Conservation (phyloP, 1,140 invertebrate genomes). For the Saxidomus purpurata region DNA sequence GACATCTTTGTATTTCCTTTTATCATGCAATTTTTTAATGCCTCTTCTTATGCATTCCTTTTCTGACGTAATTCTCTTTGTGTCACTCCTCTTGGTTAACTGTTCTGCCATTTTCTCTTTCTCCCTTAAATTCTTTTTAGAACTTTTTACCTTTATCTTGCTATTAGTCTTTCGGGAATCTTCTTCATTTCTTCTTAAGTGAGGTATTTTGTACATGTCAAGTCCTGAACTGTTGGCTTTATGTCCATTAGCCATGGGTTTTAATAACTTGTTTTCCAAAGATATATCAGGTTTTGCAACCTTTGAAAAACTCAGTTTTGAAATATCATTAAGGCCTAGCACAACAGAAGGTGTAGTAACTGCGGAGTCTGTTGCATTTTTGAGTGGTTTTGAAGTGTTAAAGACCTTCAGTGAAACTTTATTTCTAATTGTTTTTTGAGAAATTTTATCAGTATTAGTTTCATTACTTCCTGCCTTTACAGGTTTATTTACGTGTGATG, state of each 20-base stretch:
- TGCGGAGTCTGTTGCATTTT: too few species aligned
- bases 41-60: too few species aligned
- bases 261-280: conserved; percentile 4
- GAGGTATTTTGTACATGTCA: background rate
- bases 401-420: too few species aligned
- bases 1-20: background rate
- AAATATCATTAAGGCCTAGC: too few species aligned
- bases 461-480: too few species aligned
- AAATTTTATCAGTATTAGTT: too few species aligned
- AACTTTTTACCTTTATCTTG: background rate
- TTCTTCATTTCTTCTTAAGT: background rate
- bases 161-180: background rate
- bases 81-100: too few species aligned
- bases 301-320: background rate
- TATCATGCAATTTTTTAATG: background rate
- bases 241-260: background rate
- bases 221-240: background rate
- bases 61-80: too few species aligned
- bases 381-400: too few species aligned
- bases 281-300: conserved; percentile 9
- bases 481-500: background rate
- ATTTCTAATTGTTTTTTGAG: too few species aligned
- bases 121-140: background rate
- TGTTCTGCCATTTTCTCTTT: too few species aligned
- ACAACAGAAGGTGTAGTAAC: too few species aligned